A percentile compares a stretch with the other conserved stretches of the same genome.
These are phyloP conservation scores for Percina caprodes DNA, from an alignment of 2,113 vertebrate species.

Conservation along the genomic window DNA sequence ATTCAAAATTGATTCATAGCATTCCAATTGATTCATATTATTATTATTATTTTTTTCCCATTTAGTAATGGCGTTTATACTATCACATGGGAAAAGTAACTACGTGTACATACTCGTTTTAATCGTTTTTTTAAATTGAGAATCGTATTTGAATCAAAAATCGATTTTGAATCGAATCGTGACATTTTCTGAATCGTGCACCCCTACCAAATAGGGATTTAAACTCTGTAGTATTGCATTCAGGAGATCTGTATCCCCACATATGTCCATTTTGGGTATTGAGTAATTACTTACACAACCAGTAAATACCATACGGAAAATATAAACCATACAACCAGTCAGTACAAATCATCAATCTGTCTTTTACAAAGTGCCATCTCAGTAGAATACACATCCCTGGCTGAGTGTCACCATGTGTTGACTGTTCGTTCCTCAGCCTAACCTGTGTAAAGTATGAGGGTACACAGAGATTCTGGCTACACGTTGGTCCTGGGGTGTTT, in stretches of 20 bases:
- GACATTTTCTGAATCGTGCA: too few species aligned
- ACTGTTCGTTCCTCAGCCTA: background rate
- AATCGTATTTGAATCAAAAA: too few species aligned
- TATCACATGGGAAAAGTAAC: too few species aligned
- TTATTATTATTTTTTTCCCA: too few species aligned
- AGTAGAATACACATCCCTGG: background rate
- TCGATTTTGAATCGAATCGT: too few species aligned
- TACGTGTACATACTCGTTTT: too few species aligned
- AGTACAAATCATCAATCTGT: background rate
- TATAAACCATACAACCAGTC: background rate
- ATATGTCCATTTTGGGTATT: background rate
- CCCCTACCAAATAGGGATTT: background rate
- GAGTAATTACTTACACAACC: background rate
- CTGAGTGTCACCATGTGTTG: background rate
- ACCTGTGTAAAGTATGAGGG: background rate
- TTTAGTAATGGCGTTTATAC: too few species aligned
- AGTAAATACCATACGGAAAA: background rate
- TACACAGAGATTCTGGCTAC: constrained; percentile 27
- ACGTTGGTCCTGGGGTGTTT: background rate
- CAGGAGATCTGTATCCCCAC: background rate
- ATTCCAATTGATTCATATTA: too few species aligned
- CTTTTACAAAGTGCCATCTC: background rate
- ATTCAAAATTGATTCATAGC: too few species aligned
- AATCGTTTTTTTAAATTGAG: too few species aligned
- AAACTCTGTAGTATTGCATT: background rate